Conservation (phyloP, 2,888 invertebrate species). For the Hermodice carunculata region DNA sequence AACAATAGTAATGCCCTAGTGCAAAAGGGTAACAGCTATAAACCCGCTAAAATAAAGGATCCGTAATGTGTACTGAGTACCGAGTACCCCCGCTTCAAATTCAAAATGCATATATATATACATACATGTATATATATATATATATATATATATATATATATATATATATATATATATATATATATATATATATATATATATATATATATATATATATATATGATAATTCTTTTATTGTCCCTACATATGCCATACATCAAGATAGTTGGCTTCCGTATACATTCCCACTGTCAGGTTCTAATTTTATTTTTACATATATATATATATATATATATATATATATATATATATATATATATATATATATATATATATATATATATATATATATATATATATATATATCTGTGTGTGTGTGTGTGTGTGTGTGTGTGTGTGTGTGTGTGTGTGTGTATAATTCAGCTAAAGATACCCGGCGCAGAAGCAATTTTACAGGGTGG, state of each 20-base stretch:
- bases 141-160: neutral
- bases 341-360: neutral
- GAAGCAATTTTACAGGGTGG: too few species aligned
- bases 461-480: too few species aligned
- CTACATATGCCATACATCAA: too few species aligned
- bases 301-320: too few species aligned
- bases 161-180: neutral
- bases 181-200: slow-evolving; percentile 1
- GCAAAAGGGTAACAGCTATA: too few species aligned
- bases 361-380: slow-evolving; percentile 1
- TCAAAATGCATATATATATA: neutral
- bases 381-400: slow-evolving; percentile 8
- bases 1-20: too few species aligned
- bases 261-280: too few species aligned
- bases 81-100: neutral
- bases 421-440: slow-evolving; percentile 12
- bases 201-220: slow-evolving; percentile 14
- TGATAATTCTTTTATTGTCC: too few species aligned
- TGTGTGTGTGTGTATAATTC: too few species aligned
- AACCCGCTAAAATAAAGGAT: too few species aligned
- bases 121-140: neutral
- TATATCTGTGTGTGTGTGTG: neutral
- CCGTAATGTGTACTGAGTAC: neutral
- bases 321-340: slow-evolving; percentile 6
- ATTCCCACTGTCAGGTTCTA: too few species aligned